Evolutionary conservation across 2,113 vertebrate genomes (phyloP), one percentile per base, ranked within the genome.

Genomic region (Octodon degus): DNA sequence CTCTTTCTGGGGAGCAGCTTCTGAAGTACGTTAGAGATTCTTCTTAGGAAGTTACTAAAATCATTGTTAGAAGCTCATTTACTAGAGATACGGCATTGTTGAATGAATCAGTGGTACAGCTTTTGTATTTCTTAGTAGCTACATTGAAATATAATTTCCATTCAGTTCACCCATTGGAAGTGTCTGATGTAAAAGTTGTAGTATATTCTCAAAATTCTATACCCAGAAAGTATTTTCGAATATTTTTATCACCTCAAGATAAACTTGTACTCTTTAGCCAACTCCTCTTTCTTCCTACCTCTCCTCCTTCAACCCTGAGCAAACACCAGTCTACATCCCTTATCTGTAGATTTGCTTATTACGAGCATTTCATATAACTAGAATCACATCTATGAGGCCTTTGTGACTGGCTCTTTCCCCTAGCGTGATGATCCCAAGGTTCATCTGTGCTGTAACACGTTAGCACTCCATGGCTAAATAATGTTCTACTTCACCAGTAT

Each of bases 141-240:
- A 89, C 68, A 91, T 60, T 80, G 43, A 94, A 72, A 32, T 86
- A 40, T 16, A 89, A 62, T 89, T 85, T 47, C n/a, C 47, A 60
- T 72, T 16, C 10, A 40, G 4, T 40, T 91, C 40, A 72, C 30
- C n/a, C 62, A 34, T 43, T 55, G n/a, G 50, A 86, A 77, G 60
- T 93, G 9, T 72, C 47, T 20, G 30, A 34, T 79, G 63, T 81
- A 25, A 65, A 50, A n/a, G 58, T 86, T 82, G 62, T 32, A 12
- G 22, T 68, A 60, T 60, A 67, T 81, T 89, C 34, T 74, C 16
- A 47, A 13, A 60, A 43, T 89, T 93, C 20, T 84, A 2, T 17
- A 27, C 10, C 30, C 47, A 72, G 13, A 80, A 14, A 6, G 43
- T 77, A 24, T 58, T 74, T 72, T 60, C 80, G 40, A 70, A 27